Base-by-base conservation (phyloP, 2,113 vertebrate genomes). In the Pipa parva region DNA sequence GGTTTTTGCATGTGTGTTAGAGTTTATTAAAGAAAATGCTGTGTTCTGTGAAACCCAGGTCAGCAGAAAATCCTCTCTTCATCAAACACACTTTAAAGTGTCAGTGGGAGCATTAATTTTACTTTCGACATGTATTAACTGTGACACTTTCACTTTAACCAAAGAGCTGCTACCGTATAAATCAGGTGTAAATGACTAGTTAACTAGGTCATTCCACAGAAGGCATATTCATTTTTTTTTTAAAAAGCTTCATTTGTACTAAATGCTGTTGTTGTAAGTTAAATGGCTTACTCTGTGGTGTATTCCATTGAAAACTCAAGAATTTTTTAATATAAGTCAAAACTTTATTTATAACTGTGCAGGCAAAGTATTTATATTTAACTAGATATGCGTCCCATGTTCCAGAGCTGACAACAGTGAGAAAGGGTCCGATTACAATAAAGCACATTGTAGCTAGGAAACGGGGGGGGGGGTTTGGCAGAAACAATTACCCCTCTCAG, bases 41-140 rank as follows among this genome's bases (percentile, higher is more conserved):
- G 9, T 27, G 24, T 9, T 25, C n/a, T 51, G 27, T 52, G 33
- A 26, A 26, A 20, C 65, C 52, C 24, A 60, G 42, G 46, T 69
- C 65, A 69, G 60, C 65, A 69, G 22, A 69, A 37, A 69, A 59
- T 29, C 31, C 65, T 28, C 64, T 52, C 33, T 59, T 60, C 65
- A 69, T 60, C 46, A 52, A 60, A 39, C 56, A 59, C 55, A 39
- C 31, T 51, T 9, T 37, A 59, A 29, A 25, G 21, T 60, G 57
- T 60, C 65, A 60, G 46, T 29, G 7, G 18, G 31, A 60, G n/a
- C 31, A 24, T 42, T 69, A 31, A 51, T 37, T 54, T 42, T 60
- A 42, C 24, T 25, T 24, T 48, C 46, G 24, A 26, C 31, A 29
- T 69, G 56, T 52, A 60, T 36, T 60, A 69, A 69, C 52, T 27